Conservation (phyloP, 2,888 invertebrate genomes). For the Mallateleia sp. region DNA sequence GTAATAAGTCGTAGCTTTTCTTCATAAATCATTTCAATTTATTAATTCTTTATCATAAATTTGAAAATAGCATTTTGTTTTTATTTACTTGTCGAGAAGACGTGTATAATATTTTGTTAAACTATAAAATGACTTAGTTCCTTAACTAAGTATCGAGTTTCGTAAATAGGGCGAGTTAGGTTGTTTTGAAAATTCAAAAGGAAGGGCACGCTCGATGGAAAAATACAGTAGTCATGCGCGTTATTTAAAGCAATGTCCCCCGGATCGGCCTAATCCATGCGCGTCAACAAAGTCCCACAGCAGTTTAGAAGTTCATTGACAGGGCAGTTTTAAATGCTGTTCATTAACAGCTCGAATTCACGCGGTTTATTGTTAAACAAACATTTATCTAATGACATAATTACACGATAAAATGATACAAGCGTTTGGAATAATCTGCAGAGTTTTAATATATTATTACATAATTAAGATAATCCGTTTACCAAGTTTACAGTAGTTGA, state of each 20-base stretch:
- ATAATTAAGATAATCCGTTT: conserved; percentile 10
- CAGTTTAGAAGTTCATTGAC: background rate
- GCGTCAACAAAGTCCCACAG: conserved; percentile 29
- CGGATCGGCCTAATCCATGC: conserved; percentile 15
- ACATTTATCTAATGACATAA: conserved; percentile 1
- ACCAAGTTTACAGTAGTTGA: background rate
- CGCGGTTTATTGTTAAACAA: background rate
- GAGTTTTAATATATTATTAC: background rate
- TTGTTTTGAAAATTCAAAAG: background rate
- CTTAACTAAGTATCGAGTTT: too few relatives aligned
- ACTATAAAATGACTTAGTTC: too few relatives aligned
- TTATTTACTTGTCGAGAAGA: too few relatives aligned
- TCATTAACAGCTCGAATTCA: background rate
- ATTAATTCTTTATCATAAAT: too few relatives aligned
- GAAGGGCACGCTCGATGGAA: conserved; percentile 20
- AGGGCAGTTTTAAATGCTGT: background rate
- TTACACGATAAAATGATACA: background rate
- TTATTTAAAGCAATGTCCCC: conserved; percentile 47
- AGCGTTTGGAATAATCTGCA: background rate
- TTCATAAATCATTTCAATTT: too few relatives aligned
- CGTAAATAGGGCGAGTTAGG: too few relatives aligned
- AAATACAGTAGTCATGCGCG: conserved; percentile 29
- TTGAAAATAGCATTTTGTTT: too few relatives aligned
- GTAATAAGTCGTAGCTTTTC: too few relatives aligned
- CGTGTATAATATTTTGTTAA: too few relatives aligned